These are phyloP conservation scores for Drosophila carrolli DNA, from an alignment of 1,140 invertebrate species.

Conservation along the genomic window DNA sequence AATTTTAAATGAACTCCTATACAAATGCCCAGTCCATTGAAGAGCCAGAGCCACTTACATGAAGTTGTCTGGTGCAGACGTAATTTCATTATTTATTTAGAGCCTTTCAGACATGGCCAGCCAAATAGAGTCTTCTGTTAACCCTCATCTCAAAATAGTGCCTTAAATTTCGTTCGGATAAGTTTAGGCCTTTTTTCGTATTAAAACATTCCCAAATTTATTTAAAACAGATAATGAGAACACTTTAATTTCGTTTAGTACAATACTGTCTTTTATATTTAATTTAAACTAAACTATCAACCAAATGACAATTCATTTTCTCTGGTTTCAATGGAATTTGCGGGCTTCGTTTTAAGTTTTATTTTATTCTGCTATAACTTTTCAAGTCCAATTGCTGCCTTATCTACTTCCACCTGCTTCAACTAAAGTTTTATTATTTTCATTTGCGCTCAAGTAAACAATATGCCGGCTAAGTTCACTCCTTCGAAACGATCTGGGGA, in stretches of 20 bases:
- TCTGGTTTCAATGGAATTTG: background rate
- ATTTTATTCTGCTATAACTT: constrained; percentile 15
- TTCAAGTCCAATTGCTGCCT: background rate
- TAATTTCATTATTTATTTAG: constrained; percentile 75
- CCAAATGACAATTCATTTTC: background rate
- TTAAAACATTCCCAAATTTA: too few species aligned
- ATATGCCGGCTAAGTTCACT: constrained; percentile 38
- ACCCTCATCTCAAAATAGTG: constrained; percentile 3
- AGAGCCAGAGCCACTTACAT: constrained; percentile 27
- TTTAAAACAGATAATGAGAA: too few species aligned
- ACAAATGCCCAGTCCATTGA: background rate
- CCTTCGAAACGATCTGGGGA: constrained; percentile 20
- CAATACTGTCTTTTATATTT: too few species aligned
- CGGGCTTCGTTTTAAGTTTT: background rate
- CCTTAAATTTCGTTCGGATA: constrained; percentile 3
- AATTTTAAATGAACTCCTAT: constrained; percentile 46
- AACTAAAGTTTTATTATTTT: constrained; percentile 37
- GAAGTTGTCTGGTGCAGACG: constrained; percentile 45
- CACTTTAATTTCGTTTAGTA: background rate
- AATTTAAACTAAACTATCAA: background rate
- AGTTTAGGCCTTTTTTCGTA: background rate
- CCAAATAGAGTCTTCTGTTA: background rate
- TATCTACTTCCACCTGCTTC: constrained; percentile 36
- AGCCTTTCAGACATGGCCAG: constrained; percentile 51
- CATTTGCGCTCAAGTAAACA: constrained; percentile 26